Conservation (phyloP, 2,888 invertebrate genomes). For the Thyatira batis region DNA sequence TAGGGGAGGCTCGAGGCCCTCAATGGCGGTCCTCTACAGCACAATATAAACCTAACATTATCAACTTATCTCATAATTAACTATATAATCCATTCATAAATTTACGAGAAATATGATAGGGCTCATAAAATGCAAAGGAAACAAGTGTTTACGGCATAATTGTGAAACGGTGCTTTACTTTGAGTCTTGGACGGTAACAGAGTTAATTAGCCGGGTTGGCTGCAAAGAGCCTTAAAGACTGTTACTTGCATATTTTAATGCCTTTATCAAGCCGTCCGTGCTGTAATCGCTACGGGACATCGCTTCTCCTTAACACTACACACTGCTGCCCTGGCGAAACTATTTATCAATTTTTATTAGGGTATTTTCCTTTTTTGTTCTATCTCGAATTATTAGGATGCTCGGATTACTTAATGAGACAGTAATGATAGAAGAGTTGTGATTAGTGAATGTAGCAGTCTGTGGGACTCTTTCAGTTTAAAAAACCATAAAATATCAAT, state of each 20-base stretch:
- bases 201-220: slow-evolving; percentile 12
- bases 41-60: too few relatives aligned
- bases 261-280: slow-evolving; percentile 56
- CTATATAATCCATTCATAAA: slow-evolving; percentile 5
- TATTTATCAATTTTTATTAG: too few relatives aligned
- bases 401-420: too few relatives aligned
- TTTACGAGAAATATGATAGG: not conserved
- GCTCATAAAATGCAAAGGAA: not conserved
- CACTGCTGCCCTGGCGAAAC: too few relatives aligned
- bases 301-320: slow-evolving; percentile 32
- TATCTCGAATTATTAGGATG: too few relatives aligned
- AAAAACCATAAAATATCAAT: too few relatives aligned
- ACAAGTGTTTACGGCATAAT: slow-evolving; percentile 1
- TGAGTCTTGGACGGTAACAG: not conserved
- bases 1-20: too few relatives aligned
- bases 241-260: slow-evolving; percentile 70
- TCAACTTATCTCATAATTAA: slow-evolving; percentile 7
- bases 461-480: too few relatives aligned
- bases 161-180: not conserved
- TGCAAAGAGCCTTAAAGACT: slow-evolving; percentile 31
- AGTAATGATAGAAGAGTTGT: too few relatives aligned
- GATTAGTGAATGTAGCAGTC: too few relatives aligned
- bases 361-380: too few relatives aligned
- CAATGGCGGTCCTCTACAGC: too few relatives aligned
- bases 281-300: slow-evolving; percentile 52